Evolutionary conservation across 92 coral and sea anemone genomes (phyloP), one percentile per base, ranked within the genome.

Genomic region (Heliopora coerulea): DNA sequence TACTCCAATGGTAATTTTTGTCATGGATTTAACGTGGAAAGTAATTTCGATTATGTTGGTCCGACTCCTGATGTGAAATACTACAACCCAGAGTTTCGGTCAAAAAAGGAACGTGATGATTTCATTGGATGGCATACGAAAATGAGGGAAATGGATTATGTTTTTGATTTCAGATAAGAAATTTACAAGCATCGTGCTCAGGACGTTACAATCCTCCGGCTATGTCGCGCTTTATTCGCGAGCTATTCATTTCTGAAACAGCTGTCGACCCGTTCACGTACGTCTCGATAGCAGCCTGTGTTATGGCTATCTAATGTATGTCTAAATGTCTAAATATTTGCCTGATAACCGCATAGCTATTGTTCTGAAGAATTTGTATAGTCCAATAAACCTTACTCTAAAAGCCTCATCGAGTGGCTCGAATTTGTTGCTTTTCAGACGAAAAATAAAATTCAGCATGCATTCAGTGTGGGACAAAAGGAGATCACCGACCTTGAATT

Each of bases 281-380:
- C 44, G 49, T 58, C 0, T 57, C 84, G 10, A 79, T 79, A 25
- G 83, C 83, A 1, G 60, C 83, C 34, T 57, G 67, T 33, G 83
- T 68, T 28, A 79, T 79, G 83, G 62, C 68, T n/a, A 69, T 79
- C 24, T 79, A 48, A 56, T 65, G 49, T 25, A 50, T n/a, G n/a
- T n/a, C n/a, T n/a, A n/a, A n/a, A n/a, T n/a, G n/a, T n/a, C 8
- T 50, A 50, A 50, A 50, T 82, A 73, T 31, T 74, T 82, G 21
- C 0, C 8, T 24, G 49, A 67, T 18, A 50, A 75, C 3, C 74
- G 78, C 15, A 79, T 79, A n/a, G 78, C 63, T 33, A 79, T 68
- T 9, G 68, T 79, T 8, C 83, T 78, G 5, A 5, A 50, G 26
- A 50, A 50, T 23, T 17, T 50, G 58, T 50, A 50, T 50, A 50